Evolutionary conservation across 2,888 invertebrate genomes (phyloP), one percentile per base, ranked within the genome.

Genomic region (Acanthopleura granulata): DNA sequence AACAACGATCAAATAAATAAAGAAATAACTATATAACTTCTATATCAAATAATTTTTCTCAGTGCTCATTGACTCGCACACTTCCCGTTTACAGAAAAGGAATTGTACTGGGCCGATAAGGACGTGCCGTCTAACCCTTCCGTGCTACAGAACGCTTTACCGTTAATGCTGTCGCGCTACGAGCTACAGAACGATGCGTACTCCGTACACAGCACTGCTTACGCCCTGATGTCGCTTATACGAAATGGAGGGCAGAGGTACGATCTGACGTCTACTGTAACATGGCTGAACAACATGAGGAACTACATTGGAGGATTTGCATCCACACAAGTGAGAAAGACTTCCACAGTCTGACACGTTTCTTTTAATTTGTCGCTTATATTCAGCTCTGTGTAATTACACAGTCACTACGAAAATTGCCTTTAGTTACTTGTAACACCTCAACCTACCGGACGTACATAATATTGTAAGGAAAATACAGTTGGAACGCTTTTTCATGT

Each of bases 141-240:
- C 4, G 84, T 85, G n/a, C 85, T 88, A 49, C 79, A 83, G 66
- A 85, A 86, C 79, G 88, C 83, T 22, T 83, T 88, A 88, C 96
- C 96, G 14, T 97, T 96, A 93, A 92, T 95, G 0, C 91, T 97
- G 78, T 97, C 97, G 0, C 93, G 98, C 0, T 91, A 96, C 76
- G 86, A 86, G 74, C 82, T 87, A 74, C 96, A 97, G 0, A 96
- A 97, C 90, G 98, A 98, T 91, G 94, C 96, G 0, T 94, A 95
- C 88, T 98, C 97, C 89, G 95, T 98, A 70, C 97, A 97, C 87
- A 94, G 97, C 0, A 98, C 98, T 0, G 95, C 97, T 0, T 98
- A 97, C 89, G 98, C 96, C 0, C 91, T 98, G 72, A 92, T 98
- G 84, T 95, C 96, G 0, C 96, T 97, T 88, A 85, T 88, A 73